A percentile compares a stretch with the other conserved stretches of the same genome.
Conservation (phyloP, 2,888 invertebrate species). For the Tineola bisselliella region DNA sequence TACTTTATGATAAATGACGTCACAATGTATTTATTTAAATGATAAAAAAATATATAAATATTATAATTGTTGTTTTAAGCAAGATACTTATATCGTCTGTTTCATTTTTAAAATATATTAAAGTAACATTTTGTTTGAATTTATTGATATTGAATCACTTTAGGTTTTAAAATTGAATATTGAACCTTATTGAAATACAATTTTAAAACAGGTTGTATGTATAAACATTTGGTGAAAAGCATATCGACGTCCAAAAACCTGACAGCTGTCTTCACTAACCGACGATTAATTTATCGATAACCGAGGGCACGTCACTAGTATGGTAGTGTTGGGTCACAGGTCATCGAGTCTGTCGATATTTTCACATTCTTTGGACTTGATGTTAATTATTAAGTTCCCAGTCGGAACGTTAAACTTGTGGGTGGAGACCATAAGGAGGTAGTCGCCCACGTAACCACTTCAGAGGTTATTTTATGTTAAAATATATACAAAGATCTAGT, state of each 20-base stretch:
- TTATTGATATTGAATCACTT: no score
- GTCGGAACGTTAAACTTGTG: background rate
- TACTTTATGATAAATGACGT: no score
- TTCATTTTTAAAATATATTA: no score
- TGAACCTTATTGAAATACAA: no score
- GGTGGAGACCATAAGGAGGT: background rate
- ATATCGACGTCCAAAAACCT: background rate
- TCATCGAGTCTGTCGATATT: constrained; percentile 10
- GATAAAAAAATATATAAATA: no score
- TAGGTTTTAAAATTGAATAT: no score
- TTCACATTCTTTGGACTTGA: background rate
- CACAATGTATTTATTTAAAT: no score
- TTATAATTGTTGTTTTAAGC: no score
- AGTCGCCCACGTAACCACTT: background rate
- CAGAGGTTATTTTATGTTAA: background rate
- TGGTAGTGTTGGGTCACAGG: constrained; percentile 11
- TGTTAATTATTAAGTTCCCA: constrained; percentile 6
- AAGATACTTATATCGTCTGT: no score
- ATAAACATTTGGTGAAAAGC: background rate
- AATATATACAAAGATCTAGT: constrained; percentile 5
- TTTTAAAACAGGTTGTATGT: background rate
- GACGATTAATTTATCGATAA: constrained; percentile 10
- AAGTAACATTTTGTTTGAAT: no score
- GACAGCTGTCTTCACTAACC: constrained; percentile 4
- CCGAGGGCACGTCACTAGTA: constrained; percentile 4